These are phyloP conservation scores for Holcopasites calliopsidis DNA, from an alignment of 1,140 invertebrate genomes.

Conservation along the genomic window DNA sequence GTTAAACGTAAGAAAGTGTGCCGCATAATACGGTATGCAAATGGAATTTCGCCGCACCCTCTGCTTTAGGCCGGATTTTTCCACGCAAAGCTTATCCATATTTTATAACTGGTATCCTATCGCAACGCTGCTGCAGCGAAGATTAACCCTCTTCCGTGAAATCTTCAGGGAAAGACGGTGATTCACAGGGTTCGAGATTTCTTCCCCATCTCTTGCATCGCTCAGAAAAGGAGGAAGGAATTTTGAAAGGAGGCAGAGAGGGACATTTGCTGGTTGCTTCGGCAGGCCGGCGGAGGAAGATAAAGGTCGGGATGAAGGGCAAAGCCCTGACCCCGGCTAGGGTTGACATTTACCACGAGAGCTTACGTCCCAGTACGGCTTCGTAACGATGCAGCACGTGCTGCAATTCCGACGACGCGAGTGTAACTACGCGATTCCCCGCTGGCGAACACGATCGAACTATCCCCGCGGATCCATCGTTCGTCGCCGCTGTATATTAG, in stretches of 20 bases:
- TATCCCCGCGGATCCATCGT: conserved; percentile 4
- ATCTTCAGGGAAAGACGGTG: too few species aligned
- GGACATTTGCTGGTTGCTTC: background rate
- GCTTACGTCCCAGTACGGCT: conserved; percentile 65
- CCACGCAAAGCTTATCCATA: background rate
- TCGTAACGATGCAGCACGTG: conserved; percentile 31
- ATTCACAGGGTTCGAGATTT: too few species aligned
- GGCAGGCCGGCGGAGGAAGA: background rate
- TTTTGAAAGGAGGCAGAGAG: background rate
- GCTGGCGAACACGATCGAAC: background rate
- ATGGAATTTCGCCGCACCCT: conserved; percentile 11
- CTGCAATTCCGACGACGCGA: background rate
- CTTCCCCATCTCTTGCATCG: too few species aligned
- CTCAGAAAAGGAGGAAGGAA: background rate
- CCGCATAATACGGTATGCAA: background rate
- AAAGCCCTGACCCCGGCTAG: conserved; percentile 60
- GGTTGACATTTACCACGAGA: conserved; percentile 69
- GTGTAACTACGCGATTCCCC: background rate
- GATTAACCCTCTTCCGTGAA: too few species aligned
- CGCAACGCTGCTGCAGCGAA: too few species aligned
- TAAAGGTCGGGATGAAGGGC: conserved; percentile 60
- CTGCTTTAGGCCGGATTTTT: too few species aligned
- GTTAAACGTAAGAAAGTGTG: background rate
- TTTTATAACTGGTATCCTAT: too few species aligned
- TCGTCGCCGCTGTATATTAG: background rate